A percentile compares a stretch with the other conserved stretches of the same genome.
Conservation (phyloP, 2,113 vertebrate genomes). For the Pangasianodon hypophthalmus region DNA sequence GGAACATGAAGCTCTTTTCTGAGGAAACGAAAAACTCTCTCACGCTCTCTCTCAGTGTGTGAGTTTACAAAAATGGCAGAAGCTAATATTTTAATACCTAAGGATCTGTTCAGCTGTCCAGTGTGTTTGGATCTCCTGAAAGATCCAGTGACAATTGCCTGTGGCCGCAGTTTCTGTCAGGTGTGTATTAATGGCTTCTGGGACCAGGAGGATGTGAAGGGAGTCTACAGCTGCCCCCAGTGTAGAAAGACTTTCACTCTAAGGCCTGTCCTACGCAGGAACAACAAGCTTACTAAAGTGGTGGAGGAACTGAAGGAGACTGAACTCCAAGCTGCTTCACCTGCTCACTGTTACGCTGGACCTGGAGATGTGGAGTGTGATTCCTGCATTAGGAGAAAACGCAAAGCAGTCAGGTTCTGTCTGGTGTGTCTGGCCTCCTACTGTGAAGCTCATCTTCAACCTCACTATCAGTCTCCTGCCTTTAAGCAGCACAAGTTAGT, state of each 20-base stretch:
- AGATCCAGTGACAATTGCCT: not conserved
- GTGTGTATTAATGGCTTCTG: not conserved
- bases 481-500: not conserved
- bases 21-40: not conserved
- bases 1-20: not conserved
- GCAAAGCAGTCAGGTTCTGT: not conserved
- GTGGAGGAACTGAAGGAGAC: not conserved
- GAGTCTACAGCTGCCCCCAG: not conserved
- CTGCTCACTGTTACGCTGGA: not conserved
- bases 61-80: not conserved
- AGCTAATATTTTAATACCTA: not conserved
- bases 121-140: not conserved
- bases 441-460: not conserved
- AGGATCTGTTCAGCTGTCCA: not conserved
- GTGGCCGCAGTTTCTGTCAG: not conserved
- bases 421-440: not conserved
- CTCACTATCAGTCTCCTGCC: not conserved
- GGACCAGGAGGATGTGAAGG: not conserved
- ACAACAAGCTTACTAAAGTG: not conserved
- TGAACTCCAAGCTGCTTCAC: not conserved
- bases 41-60: not conserved
- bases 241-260: not conserved
- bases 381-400: not conserved
- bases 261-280: not conserved
- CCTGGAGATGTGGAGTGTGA: constrained; percentile 2